Conservation (phyloP, 2,113 vertebrate species). For the Sitta europaea region DNA sequence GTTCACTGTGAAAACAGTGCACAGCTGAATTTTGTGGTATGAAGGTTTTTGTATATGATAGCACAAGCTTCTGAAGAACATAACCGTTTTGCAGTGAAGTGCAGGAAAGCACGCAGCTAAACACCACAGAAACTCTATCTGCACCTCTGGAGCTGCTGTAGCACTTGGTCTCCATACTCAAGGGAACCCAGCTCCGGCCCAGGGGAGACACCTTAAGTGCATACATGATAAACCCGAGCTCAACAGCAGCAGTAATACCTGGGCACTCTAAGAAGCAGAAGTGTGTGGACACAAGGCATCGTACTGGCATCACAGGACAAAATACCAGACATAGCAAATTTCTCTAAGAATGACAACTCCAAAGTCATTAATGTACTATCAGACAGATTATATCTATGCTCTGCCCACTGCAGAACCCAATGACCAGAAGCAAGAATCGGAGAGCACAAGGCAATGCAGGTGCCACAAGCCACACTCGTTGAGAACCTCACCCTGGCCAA, state of each 20-base stretch:
- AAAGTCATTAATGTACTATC: background rate
- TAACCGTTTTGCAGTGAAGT: background rate
- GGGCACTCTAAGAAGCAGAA: background rate
- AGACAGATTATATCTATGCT: background rate
- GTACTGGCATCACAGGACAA: background rate
- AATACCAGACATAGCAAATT: background rate
- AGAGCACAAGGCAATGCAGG: background rate
- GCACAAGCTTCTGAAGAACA: background rate
- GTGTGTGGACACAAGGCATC: background rate
- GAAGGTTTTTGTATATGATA: background rate
- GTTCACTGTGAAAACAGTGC: background rate
- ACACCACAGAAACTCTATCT: background rate
- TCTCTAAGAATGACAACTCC: background rate
- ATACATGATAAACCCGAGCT: background rate
- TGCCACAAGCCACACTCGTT: background rate
- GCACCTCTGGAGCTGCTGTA: background rate
- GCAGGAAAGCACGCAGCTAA: background rate
- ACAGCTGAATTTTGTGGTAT: background rate
- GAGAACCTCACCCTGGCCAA: background rate
- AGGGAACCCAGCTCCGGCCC: background rate
- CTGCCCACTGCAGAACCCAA: background rate
- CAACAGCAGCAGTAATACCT: background rate
- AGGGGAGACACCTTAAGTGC: background rate
- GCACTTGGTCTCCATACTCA: background rate
- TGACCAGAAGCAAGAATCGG: background rate